phyloP scores from a whole-genome alignment of 2,797 vertebrate genomes.

The Lacerta bilineata region DNA sequence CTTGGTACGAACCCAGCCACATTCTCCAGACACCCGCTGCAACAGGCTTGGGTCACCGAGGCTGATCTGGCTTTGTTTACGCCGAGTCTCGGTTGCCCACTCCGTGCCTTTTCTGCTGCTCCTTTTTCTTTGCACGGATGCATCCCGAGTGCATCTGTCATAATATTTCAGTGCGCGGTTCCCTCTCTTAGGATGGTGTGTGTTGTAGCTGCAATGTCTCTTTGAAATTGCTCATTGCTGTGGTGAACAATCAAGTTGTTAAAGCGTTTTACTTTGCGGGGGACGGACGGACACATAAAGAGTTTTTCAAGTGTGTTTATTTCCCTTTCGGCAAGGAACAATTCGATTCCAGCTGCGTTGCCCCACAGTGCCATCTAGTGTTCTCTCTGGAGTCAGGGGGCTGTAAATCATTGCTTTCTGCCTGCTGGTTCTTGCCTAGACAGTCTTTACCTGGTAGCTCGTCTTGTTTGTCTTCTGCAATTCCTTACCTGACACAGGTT shows the following conservation, averaged over 20 bases:
- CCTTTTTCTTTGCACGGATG: conserved; percentile 30
- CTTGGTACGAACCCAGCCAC: background rate
- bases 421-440: background rate
- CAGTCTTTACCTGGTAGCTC: background rate
- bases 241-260: accelerated
- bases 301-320: background rate
- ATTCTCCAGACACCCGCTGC: background rate
- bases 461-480: too few species aligned
- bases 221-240: background rate
- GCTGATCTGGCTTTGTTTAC: too few species aligned
- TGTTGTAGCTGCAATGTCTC: background rate
- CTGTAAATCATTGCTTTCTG: background rate
- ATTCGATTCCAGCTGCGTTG: accelerated
- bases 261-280: background rate
- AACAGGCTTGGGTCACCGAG: background rate
- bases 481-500: too few species aligned
- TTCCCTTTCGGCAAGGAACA: background rate
- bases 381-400: background rate
- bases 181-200: accelerated
- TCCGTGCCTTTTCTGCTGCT: background rate
- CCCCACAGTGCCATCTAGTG: conserved; percentile 67
- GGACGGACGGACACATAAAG: too few species aligned
- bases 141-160: background rate
- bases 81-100: background rate
- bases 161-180: background rate